phyloP scores from a whole-genome alignment of 2,888 invertebrate species.

The Anoplius nigerrimus region DNA sequence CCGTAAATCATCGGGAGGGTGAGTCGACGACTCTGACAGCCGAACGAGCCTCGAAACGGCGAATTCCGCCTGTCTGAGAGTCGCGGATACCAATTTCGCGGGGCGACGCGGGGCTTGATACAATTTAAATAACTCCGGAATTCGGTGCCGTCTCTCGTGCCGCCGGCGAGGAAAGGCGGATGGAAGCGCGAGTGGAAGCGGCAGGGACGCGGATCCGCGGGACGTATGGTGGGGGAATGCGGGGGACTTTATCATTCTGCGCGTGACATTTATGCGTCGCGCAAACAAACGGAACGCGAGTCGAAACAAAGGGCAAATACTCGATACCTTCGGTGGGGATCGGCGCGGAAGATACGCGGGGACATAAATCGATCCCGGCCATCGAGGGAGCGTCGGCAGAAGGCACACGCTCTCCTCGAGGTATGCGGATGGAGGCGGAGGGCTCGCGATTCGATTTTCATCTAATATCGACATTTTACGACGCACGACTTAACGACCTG shows the following conservation, averaged over 20 bases:
- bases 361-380: constrained; percentile 4
- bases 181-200: constrained; percentile 2
- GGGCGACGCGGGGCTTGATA: too few relatives aligned
- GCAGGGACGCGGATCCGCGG: background rate
- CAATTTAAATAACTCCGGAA: too few relatives aligned
- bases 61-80: background rate
- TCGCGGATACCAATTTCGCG: too few relatives aligned
- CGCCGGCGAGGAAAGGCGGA: background rate
- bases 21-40: background rate
- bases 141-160: background rate
- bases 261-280: constrained; percentile 39
- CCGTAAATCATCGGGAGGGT: too few relatives aligned
- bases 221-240: background rate
- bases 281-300: constrained; percentile 10
- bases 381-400: constrained; percentile 30
- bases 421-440: constrained; percentile 18
- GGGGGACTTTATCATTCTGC: constrained; percentile 34
- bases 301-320: constrained; percentile 18
- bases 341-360: constrained; percentile 1
- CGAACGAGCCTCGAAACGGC: background rate
- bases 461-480: constrained; percentile 51
- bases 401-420: background rate
- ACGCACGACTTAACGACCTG: constrained; percentile 53
- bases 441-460: constrained; percentile 45
- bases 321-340: constrained; percentile 3